Evolutionary conservation across 2,888 invertebrate species (phyloP).

Genomic region (Drymonia ruficornis): DNA sequence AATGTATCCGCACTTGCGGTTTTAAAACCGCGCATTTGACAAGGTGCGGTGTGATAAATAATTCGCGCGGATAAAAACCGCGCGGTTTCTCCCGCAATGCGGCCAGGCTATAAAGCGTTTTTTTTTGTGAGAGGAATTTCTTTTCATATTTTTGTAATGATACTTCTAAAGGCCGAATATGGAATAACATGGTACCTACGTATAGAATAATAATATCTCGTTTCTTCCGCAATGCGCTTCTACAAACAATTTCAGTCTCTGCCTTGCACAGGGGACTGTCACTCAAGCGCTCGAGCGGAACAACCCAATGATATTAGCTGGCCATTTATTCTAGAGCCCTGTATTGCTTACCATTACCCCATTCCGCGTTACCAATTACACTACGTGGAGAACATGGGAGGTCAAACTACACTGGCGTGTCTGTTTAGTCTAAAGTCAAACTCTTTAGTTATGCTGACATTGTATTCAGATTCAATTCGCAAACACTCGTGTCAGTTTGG

Average conservation of each 20-base stretch:
- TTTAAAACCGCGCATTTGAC: no score
- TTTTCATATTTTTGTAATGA: no score
- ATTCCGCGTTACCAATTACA: constrained; percentile 32
- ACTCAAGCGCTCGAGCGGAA: constrained; percentile 74
- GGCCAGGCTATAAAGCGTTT: no score
- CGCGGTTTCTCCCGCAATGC: no score
- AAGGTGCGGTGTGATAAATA: no score
- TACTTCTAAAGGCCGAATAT: no score
- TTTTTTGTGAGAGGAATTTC: no score
- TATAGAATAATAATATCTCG: neutral
- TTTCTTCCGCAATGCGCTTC: constrained; percentile 54
- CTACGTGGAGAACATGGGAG: constrained; percentile 33
- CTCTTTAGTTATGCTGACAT: constrained; percentile 72
- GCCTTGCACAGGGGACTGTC: constrained; percentile 75
- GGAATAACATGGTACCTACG: no score
- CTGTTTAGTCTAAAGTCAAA: constrained; percentile 62
- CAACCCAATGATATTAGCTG: constrained; percentile 69
- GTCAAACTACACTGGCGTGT: constrained; percentile 45
- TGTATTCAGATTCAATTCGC: constrained; percentile 70
- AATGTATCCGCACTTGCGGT: no score
- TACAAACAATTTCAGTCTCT: constrained; percentile 66
- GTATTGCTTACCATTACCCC: constrained; percentile 40
- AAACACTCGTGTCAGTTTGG: constrained; percentile 54
- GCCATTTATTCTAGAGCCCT: constrained; percentile 59
- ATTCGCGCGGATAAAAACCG: no score